phyloP scores from a whole-genome alignment of 2,888 invertebrate species.

The Pterostichus madidus region DNA sequence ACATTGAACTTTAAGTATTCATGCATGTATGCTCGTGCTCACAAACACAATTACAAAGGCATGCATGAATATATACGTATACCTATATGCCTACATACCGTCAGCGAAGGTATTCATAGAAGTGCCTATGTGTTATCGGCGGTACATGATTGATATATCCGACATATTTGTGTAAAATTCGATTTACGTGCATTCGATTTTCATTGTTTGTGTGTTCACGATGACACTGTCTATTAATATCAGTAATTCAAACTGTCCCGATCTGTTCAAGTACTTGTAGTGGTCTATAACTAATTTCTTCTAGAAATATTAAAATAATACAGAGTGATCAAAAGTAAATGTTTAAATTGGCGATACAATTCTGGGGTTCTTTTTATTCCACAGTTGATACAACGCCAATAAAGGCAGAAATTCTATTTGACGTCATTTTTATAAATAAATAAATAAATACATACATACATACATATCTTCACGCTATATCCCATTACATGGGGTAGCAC shows the following conservation, averaged over 20 bases:
- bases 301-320: too few species aligned
- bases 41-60: background rate
- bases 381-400: too few species aligned
- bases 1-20: background rate
- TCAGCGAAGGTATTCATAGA: background rate
- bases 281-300: background rate
- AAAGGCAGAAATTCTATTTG: too few species aligned
- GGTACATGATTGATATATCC: slow-evolving; percentile 56
- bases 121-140: slow-evolving; percentile 30
- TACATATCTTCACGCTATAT: too few species aligned
- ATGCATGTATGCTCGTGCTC: slow-evolving; percentile 7
- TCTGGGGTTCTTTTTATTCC: too few species aligned
- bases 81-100: slow-evolving; percentile 1
- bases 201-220: slow-evolving; percentile 46
- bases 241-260: slow-evolving; percentile 1
- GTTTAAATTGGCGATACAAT: too few species aligned
- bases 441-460: too few species aligned
- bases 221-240: slow-evolving; percentile 35
- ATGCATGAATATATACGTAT: background rate
- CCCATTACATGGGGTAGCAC: too few species aligned
- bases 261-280: background rate
- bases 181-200: slow-evolving; percentile 53
- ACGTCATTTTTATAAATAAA: too few species aligned
- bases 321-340: too few species aligned
- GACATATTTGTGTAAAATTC: slow-evolving; percentile 58